These are phyloP conservation scores for Pseudomyrmex cubaensis DNA, from an alignment of 1,140 invertebrate genomes.

Conservation along the genomic window DNA sequence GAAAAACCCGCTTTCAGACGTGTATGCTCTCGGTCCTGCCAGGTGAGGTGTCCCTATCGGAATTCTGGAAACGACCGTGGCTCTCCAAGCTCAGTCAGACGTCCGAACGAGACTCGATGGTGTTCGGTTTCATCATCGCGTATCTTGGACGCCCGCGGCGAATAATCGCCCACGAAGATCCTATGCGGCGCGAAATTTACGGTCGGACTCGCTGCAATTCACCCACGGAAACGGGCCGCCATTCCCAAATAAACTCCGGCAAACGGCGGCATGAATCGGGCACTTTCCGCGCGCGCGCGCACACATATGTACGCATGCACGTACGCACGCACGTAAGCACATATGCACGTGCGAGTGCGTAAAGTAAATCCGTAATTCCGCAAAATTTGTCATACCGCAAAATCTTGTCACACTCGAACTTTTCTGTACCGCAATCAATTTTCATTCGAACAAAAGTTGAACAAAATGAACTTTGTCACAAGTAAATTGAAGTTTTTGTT, in stretches of 20 bases:
- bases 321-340: neutral
- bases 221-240: constrained; percentile 74
- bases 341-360: constrained; percentile 49
- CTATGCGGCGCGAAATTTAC: constrained; percentile 74
- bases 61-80: constrained; percentile 73
- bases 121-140: constrained; percentile 77
- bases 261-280: constrained; percentile 72
- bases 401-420: constrained; percentile 11
- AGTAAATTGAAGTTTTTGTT: no score
- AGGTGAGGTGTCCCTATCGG: constrained; percentile 74
- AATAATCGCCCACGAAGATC: constrained; percentile 77
- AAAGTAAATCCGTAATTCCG: constrained; percentile 30
- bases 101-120: constrained; percentile 71
- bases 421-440: constrained; percentile 8
- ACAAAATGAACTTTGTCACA: no score
- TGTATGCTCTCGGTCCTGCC: constrained; percentile 35
- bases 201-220: constrained; percentile 74
- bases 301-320: neutral
- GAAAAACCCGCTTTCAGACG: constrained; percentile 54
- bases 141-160: constrained; percentile 76
- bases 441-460: neutral
- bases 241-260: constrained; percentile 75
- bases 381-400: constrained; percentile 13
- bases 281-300: constrained; percentile 29
- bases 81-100: constrained; percentile 67